Percentiles rank a stretch among this genome's conserved stretches.
Conservation (phyloP, 2,888 invertebrate genomes). For the Dichetophora obliterata region DNA sequence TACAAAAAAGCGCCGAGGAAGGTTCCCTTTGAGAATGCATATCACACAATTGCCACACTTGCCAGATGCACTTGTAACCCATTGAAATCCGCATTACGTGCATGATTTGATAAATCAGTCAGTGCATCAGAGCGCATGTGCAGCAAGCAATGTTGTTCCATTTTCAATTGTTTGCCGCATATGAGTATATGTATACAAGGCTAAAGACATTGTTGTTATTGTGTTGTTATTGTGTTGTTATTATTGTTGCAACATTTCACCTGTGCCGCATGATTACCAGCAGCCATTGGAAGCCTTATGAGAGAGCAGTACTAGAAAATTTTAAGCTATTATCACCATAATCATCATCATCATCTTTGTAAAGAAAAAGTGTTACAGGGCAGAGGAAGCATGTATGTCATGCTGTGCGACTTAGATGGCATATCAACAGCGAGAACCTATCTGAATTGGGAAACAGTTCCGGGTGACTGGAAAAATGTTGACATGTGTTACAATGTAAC, state of each 20-base stretch:
- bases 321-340: too few relatives aligned
- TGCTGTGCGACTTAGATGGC: not conserved
- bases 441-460: too few relatives aligned
- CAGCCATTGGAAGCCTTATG: not conserved
- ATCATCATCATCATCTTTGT: too few relatives aligned
- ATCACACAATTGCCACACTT: not conserved
- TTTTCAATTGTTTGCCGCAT: not conserved
- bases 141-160: not conserved
- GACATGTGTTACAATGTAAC: too few relatives aligned
- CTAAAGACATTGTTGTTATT: not conserved
- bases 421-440: too few relatives aligned
- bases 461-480: too few relatives aligned
- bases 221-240: not conserved
- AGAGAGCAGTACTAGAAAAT: not conserved
- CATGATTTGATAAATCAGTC: not conserved
- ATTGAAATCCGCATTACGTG: constrained; percentile 5
- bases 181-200: not conserved
- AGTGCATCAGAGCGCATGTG: not conserved
- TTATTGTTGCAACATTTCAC: not conserved
- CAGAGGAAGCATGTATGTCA: constrained; percentile 2
- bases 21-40: not conserved
- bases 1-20: too few relatives aligned
- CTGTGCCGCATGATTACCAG: not conserved
- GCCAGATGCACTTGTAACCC: constrained; percentile 9
- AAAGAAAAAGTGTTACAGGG: not conserved